Evolutionary conservation across 1,140 invertebrate genomes (phyloP), one percentile per base, ranked within the genome.

Genomic region (Heliconius congener): DNA sequence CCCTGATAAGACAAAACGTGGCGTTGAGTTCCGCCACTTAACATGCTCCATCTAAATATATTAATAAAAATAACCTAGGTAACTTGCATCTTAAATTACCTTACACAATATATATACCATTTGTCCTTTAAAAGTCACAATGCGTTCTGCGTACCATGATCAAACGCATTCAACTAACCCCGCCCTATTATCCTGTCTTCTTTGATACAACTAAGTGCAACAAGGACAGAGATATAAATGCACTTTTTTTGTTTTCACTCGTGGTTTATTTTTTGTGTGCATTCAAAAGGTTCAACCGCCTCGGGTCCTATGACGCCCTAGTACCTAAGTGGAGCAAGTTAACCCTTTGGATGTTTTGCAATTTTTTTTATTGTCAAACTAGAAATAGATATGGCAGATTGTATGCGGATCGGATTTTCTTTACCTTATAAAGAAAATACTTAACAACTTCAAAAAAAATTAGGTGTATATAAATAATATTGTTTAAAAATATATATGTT

Each of bases 271-370:
- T 81, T 84, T 85, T 79, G 73, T 81, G 73, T 80, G 50, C 37
- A 57, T 74, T 74, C 57, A 76, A 74, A 81, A 78, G 79, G 81
- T 81, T 79, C 70, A 19, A 85, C 60, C 81, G 80, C 83, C 83
- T 84, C 73, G 39, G 74, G 66, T 74, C 57, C 79, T 79, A 83
- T 86, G 83, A 71, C 77, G 79, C 80, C 83, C 84, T 85, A 77
- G 83, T 88, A 83, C 66, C 79, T 74, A 87, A 86, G 82, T 86
- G 79, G 87, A 85, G 78, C 84, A 84, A 84, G 66, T 83, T 82
- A 86, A 87, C 85, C 80, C 84, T 83, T 86, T 86, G 71, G 30
- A 71, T 34, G n/a, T 77, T 79, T 66, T 30, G 60, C 23, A 27
- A n/a, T 9, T 66, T 66, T 60, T 66, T 66, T 66, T 66, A n/a